Evolutionary conservation across 2,888 invertebrate genomes (phyloP), one percentile per base, ranked within the genome.

Genomic region (Pediacus dermestoides): DNA sequence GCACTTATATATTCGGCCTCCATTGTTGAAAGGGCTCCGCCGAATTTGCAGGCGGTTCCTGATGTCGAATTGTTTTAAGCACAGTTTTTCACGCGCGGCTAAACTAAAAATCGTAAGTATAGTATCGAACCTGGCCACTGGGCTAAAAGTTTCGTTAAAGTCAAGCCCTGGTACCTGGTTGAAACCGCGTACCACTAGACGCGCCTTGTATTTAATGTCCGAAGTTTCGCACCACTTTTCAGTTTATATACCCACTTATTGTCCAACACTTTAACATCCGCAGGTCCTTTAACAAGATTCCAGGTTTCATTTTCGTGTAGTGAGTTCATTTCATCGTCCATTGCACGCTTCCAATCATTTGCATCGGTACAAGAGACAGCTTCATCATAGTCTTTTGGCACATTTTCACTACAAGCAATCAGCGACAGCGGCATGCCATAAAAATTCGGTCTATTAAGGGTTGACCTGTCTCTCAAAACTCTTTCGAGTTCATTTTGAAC

Each of bases 51-150:
- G n/a, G n/a, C n/a, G n/a, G n/a, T n/a, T n/a, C n/a, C n/a, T n/a
- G n/a, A n/a, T n/a, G n/a, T n/a, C n/a, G n/a, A n/a, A n/a, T n/a
- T n/a, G n/a, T n/a, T n/a, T n/a, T n/a, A n/a, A n/a, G n/a, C n/a
- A n/a, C n/a, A n/a, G n/a, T n/a, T n/a, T n/a, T n/a, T n/a, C n/a
- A n/a, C n/a, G n/a, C n/a, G n/a, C n/a, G n/a, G n/a, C n/a, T n/a
- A n/a, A 12, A 47, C 39, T 60, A 63, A 61, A 26, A 53, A 63
- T 7, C 6, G 21, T 18, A n/a, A 6, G 21, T 7, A 18, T 18
- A 7, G 21, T 18, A n/a, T 18, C 21, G n/a, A 18, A 18, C 21
- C 21, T 18, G 6, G 21, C 21, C n/a, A 18, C 21, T n/a, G 21
- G 21, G 21, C 21, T 18, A 18, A 18, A 18, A 6, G 21, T 18